Base-by-base conservation (phyloP, 2,888 invertebrate species). In the Amorpha juglandis region DNA sequence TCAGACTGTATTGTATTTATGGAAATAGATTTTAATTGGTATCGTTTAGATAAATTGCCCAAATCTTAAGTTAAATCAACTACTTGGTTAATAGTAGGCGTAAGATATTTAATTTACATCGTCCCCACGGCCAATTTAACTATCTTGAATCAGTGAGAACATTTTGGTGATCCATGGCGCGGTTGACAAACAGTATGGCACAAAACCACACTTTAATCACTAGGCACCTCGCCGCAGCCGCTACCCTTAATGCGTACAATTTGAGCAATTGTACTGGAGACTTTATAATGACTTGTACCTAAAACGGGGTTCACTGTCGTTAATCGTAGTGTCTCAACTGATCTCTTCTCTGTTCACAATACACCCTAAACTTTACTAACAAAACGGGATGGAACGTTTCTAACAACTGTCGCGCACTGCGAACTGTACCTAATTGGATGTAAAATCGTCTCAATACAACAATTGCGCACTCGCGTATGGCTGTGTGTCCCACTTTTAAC, bases 401-500 rank as follows among this genome's bases (percentile, higher is more conserved):
- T 63, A 64, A 68, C 67, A 70, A 66, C 66, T 65, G 63, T 62
- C 62, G 51, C 68, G 66, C 68, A 67, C 51, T 68, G 53, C 62
- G 69, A 64, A 63, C 63, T 69, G 71, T 68, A 66, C 71, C 72
- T 74, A 78, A 80, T 77, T 77, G 76, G 70, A 75, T 77, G 77
- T 79, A 74, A 81, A 79, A 80, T 78, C 74, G 68, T 76, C 74
- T 71, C 72, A 72, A 73, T 74, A 64, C 50, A 48, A 63, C 51
- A 72, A 70, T 71, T 70, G 72, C 71, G 70, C 68, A 69, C 64
- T 68, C 65, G 65, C 70, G 68, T 69, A 45, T 63, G 52, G 45
- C 38, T 58, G 38, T 58, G 55, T 55, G 55, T n/a, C 55, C 1
- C 3, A 16, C 8, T 55, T 55, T 35, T 38, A 55, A 38, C 35